Percentiles rank a stretch among this genome's conserved stretches.
Conservation (phyloP, 64 coral and sea anemone genomes). For the Stylophora pistillata region DNA sequence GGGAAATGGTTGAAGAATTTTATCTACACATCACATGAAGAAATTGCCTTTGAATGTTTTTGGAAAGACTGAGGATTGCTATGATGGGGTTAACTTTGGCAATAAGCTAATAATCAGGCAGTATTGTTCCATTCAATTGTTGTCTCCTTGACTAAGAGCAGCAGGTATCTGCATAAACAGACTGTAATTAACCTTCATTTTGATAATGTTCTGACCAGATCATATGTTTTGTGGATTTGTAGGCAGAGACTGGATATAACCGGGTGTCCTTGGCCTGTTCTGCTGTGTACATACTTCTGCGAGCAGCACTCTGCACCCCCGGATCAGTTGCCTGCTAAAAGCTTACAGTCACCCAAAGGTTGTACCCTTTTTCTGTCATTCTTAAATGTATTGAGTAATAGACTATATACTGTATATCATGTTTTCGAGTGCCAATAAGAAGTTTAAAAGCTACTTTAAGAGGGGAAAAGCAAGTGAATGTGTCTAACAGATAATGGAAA, state of each 20-base stretch:
- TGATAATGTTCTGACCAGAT: neutral
- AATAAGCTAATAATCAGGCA: no score
- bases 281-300: conserved; percentile 79
- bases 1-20: no score
- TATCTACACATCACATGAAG: no score
- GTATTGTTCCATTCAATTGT: no score
- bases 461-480: no score
- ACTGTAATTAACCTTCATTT: neutral
- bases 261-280: conserved; percentile 54
- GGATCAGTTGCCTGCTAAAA: neutral
- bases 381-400: neutral
- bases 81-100: no score
- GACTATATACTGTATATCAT: neutral
- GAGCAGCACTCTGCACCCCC: conserved; percentile 18
- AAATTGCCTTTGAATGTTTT: no score
- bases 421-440: neutral
- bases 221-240: neutral
- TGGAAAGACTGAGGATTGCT: no score
- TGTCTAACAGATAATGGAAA: no score
- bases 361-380: neutral
- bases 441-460: no score
- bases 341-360: neutral
- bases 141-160: no score
- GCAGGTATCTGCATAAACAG: no score
- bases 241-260: conserved; percentile 83